A percentile compares a stretch with the other conserved stretches of the same genome.
phyloP scores from a whole-genome alignment of 2,113 vertebrate genomes.

The Ammodytes dubius region DNA sequence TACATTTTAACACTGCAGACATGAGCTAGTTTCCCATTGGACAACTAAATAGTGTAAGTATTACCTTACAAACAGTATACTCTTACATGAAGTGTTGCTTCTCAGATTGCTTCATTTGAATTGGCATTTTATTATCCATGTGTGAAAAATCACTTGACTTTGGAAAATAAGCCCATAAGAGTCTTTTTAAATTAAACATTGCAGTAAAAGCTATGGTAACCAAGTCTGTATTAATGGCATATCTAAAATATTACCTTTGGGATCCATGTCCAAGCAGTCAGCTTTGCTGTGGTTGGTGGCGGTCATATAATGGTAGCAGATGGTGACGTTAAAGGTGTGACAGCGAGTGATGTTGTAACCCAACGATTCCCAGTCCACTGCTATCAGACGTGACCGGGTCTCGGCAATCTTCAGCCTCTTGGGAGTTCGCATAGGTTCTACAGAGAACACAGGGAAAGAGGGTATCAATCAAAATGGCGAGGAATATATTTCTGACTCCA shows the following conservation, averaged over 20 bases:
- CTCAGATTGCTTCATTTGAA: neutral
- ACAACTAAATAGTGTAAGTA: neutral
- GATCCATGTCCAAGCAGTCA: slow-evolving; percentile 98
- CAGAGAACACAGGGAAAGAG: slow-evolving; percentile 24
- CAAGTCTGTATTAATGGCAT: neutral
- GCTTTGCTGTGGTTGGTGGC: slow-evolving; percentile 93
- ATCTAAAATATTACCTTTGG: slow-evolving; percentile 82
- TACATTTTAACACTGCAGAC: neutral
- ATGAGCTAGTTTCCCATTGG: neutral
- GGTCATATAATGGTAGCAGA: slow-evolving; percentile 96
- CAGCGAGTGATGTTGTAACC: slow-evolving; percentile 99
- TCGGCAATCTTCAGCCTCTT: slow-evolving; percentile 97
- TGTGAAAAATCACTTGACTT: neutral
- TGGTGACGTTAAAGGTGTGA: slow-evolving; percentile 98
- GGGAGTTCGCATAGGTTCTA: slow-evolving; percentile 98
- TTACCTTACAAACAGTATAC: neutral
- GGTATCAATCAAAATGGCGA: neutral
- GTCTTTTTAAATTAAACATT: neutral
- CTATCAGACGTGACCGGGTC: slow-evolving; percentile 93
- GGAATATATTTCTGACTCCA: neutral
- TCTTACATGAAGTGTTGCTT: neutral
- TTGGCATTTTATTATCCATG: neutral
- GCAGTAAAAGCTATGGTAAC: neutral
- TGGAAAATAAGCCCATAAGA: neutral
- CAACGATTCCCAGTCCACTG: slow-evolving; percentile 98